Evolutionary conservation across 2,797 vertebrate genomes (phyloP).

Genomic region (Sebastiscus albofasciatus): DNA sequence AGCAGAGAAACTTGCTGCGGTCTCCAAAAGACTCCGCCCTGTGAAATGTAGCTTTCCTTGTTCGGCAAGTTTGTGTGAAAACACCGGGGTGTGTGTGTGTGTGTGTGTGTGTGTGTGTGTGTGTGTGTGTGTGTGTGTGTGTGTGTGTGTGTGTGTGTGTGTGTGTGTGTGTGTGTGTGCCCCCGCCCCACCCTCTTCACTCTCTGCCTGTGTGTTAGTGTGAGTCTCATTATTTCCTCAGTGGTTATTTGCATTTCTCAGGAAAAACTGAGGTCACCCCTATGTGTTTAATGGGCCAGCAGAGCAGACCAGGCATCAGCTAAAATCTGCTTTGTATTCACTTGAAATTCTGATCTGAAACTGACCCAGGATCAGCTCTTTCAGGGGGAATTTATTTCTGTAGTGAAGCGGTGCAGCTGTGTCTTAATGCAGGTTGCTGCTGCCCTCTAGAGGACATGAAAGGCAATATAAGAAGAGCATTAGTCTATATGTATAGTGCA

Average conservation of each 20-base stretch:
- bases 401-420: fast-evolving
- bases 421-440: not conserved
- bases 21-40: constrained; percentile 46
- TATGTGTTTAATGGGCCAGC: not conserved
- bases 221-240: constrained; percentile 14
- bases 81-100: not conserved
- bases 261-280: constrained; percentile 1
- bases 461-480: fast-evolving
- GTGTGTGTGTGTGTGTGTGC: not conserved
- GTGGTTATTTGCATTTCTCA: constrained; percentile 30
- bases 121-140: not conserved
- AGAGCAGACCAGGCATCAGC: not conserved
- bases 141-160: not conserved
- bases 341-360: not conserved
- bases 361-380: constrained; percentile 18
- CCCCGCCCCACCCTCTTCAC: constrained; percentile 26
- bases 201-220: constrained; percentile 7
- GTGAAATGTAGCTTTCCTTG: constrained; percentile 67
- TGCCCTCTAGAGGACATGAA: constrained; percentile 56
- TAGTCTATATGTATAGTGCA: not conserved
- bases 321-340: not conserved
- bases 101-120: not conserved
- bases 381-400: not conserved
- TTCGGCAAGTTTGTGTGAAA: constrained; percentile 53
- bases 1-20: constrained; percentile 16